Evolutionary conservation across 2,113 vertebrate genomes (phyloP).

Genomic region (Hydrochoerus hydrochaeris): DNA sequence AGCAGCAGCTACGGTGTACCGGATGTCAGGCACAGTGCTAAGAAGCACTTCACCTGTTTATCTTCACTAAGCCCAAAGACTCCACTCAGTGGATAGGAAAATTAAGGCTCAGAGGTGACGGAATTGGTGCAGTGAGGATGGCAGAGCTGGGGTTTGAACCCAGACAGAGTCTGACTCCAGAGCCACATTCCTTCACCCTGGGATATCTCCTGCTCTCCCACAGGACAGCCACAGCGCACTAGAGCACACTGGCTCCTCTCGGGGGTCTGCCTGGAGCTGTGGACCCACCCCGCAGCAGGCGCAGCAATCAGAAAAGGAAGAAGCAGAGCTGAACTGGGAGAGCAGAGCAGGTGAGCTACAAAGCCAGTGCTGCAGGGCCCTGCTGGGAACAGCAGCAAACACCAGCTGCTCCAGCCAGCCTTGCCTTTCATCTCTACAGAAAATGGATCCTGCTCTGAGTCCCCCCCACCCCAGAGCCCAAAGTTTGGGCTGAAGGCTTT

Average conservation of each 20-base stretch:
- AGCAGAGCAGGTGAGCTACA: conserved; percentile 52
- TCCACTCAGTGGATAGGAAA: background rate
- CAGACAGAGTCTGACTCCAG: background rate
- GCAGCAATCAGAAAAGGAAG: background rate
- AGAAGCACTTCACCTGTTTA: background rate
- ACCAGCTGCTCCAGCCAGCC: conserved; percentile 56
- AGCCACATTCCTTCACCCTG: background rate
- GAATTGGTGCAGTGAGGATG: background rate
- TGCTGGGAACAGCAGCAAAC: conserved; percentile 12
- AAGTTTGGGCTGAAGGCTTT: conserved; percentile 65
- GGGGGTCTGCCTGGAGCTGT: background rate
- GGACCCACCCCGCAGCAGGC: background rate
- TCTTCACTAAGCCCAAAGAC: background rate
- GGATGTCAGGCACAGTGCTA: background rate
- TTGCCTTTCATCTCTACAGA: conserved; percentile 68
- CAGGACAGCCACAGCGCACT: background rate
- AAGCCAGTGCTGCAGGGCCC: conserved; percentile 59
- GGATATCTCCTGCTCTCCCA: background rate
- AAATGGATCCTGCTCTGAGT: conserved; percentile 27
- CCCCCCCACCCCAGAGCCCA: conserved; percentile 54
- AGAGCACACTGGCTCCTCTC: background rate
- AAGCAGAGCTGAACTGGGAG: background rate
- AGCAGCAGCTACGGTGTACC: background rate
- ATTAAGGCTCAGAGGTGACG: background rate
- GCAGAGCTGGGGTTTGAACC: background rate